Evolutionary conservation across 2,113 vertebrate genomes (phyloP).

Genomic region (Elanoides forficatus): DNA sequence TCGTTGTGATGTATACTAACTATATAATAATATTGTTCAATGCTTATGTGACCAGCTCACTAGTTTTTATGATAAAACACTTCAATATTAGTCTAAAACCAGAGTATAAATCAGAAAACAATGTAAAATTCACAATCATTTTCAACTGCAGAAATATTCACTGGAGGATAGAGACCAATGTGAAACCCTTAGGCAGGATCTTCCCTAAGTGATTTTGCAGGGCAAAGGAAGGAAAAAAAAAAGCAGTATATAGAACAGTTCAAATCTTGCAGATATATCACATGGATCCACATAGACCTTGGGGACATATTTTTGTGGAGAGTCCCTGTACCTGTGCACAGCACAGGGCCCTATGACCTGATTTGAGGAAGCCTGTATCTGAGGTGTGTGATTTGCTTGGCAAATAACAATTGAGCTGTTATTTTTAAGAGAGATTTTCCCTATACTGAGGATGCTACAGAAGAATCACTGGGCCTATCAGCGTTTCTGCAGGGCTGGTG

Average conservation of each 20-base stretch:
- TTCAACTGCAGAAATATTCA: background rate
- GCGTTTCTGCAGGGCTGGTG: background rate
- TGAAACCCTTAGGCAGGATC: background rate
- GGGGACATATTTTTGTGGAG: background rate
- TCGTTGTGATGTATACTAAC: background rate
- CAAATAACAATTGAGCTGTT: background rate
- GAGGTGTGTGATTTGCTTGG: background rate
- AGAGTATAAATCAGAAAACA: background rate
- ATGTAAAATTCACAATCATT: background rate
- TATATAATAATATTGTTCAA: background rate
- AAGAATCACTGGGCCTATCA: background rate
- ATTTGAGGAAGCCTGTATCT: background rate
- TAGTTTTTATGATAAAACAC: background rate
- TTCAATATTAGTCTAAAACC: background rate
- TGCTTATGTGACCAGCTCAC: background rate
- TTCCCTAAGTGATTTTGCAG: background rate
- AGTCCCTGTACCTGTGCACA: background rate
- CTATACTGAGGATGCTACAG: background rate
- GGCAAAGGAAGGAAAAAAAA: background rate
- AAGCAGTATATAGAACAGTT: background rate
- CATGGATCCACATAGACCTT: background rate
- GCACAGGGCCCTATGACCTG: background rate
- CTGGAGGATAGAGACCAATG: background rate
- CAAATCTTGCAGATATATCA: background rate
- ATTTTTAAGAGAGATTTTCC: background rate